Percentiles rank a stretch among this genome's conserved stretches.
phyloP scores from a whole-genome alignment of 2,888 invertebrate species.

The Nebria salina region DNA sequence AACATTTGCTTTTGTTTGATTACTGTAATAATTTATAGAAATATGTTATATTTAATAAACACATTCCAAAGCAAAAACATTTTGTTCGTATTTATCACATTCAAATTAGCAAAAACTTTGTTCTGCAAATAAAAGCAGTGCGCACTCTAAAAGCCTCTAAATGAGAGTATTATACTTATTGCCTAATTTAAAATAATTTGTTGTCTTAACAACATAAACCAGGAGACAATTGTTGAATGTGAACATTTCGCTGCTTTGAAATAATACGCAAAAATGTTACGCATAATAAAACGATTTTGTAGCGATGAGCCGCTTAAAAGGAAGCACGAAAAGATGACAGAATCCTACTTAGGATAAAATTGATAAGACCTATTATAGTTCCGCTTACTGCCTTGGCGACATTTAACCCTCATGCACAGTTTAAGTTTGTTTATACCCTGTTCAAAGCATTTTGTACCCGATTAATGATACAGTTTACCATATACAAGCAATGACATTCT shows the following conservation, averaged over 20 bases:
- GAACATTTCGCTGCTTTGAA: conserved; percentile 3
- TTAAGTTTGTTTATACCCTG: background rate
- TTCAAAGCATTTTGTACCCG: background rate
- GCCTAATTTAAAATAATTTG: background rate
- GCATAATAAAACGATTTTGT: conserved; percentile 36
- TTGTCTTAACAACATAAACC: background rate
- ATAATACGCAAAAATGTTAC: conserved; percentile 17
- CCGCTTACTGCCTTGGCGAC: conserved; percentile 10
- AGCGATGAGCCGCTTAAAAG: conserved; percentile 24
- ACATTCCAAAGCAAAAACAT: background rate
- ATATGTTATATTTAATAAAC: background rate
- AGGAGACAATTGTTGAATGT: background rate
- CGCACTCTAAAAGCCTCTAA: background rate
- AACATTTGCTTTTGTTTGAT: background rate
- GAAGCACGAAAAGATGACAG: conserved; percentile 33
- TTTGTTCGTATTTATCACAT: background rate
- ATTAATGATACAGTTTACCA: background rate
- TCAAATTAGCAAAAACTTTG: background rate
- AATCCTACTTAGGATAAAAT: conserved; percentile 43
- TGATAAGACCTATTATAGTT: conserved; percentile 35
- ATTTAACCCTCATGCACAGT: conserved; percentile 32
- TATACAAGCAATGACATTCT: background rate
- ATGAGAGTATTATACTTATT: background rate
- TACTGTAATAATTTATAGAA: background rate
- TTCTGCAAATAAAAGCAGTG: background rate